Evolutionary conservation across 2,888 invertebrate genomes (phyloP).

Genomic region (Hermaeophaga mercurialis): DNA sequence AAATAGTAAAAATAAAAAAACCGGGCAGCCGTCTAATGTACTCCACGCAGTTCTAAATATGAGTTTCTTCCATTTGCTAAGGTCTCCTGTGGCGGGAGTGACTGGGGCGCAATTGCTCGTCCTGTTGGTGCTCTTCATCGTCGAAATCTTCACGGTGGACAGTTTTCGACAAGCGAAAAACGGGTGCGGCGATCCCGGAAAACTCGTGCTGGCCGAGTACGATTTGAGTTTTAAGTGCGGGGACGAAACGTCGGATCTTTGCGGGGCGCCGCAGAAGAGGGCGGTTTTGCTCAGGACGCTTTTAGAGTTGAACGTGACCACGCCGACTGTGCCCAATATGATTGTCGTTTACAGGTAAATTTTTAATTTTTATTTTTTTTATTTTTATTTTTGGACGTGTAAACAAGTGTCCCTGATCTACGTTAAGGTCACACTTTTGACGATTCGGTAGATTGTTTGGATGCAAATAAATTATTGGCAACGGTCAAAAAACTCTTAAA

Average conservation of each 20-base stretch:
- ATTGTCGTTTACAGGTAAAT: constrained; percentile 20
- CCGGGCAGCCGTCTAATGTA: constrained; percentile 12
- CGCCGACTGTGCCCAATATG: constrained; percentile 20
- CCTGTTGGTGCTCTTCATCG: constrained; percentile 18
- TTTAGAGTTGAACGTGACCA: constrained; percentile 21
- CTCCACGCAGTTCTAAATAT: constrained; percentile 17
- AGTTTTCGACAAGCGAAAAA: constrained; percentile 19
- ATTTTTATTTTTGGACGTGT: not conserved
- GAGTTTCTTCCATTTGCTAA: constrained; percentile 13
- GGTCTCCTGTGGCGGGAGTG: constrained; percentile 8
- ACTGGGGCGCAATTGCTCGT: constrained; percentile 17
- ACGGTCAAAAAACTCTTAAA: too few species aligned
- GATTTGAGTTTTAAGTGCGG: constrained; percentile 17
- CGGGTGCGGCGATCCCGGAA: constrained; percentile 3
- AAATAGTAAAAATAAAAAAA: constrained; percentile 27
- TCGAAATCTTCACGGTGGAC: constrained; percentile 17
- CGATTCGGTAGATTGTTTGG: too few species aligned
- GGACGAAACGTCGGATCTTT: constrained; percentile 2
- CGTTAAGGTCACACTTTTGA: not conserved
- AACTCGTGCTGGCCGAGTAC: constrained; percentile 17
- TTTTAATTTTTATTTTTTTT: too few species aligned
- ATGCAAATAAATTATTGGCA: too few species aligned
- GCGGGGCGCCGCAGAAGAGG: constrained; percentile 19
- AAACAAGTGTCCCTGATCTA: not conserved
- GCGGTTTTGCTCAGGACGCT: constrained; percentile 17